Evolutionary conservation across 2,888 invertebrate species (phyloP).

Genomic region (Labia minor): DNA sequence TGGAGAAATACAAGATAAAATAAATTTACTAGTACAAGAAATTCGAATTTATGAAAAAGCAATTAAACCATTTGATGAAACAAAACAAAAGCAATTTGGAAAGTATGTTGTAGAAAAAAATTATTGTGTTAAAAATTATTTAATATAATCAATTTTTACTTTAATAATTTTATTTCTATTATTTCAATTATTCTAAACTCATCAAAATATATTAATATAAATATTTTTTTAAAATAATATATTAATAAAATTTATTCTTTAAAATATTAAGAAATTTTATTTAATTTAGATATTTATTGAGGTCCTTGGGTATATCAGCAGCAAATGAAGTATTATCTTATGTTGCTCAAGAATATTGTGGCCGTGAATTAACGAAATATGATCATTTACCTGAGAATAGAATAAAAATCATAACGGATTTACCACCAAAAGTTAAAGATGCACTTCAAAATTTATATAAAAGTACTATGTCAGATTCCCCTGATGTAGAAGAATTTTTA

Average conservation of each 20-base stretch:
- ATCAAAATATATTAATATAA: no score
- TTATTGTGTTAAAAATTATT: no score
- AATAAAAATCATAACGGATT: conserved; percentile 34
- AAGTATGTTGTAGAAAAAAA: conserved; percentile 81
- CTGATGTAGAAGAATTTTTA: conserved; percentile 66
- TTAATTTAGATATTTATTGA: not conserved
- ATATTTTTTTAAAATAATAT: no score
- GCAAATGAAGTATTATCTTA: conserved; percentile 67
- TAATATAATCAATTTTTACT: no score
- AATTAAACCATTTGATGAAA: conserved; percentile 40
- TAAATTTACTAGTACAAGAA: conserved; percentile 63
- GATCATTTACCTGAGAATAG: conserved; percentile 34
- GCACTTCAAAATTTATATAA: conserved; percentile 56
- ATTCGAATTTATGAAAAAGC: conserved; percentile 73
- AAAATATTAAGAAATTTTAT: no score
- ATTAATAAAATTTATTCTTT: no score
- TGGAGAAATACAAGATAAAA: conserved; percentile 68
- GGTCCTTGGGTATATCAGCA: conserved; percentile 35
- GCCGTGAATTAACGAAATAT: conserved; percentile 33
- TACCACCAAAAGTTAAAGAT: conserved; percentile 54
- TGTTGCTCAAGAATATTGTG: conserved; percentile 59
- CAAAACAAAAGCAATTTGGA: conserved; percentile 54
- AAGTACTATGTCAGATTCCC: conserved; percentile 50
- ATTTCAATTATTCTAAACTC: no score
- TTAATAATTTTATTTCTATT: no score